These are phyloP conservation scores for Hemicordylus capensis DNA, from an alignment of 2,113 vertebrate species.

Conservation along the genomic window DNA sequence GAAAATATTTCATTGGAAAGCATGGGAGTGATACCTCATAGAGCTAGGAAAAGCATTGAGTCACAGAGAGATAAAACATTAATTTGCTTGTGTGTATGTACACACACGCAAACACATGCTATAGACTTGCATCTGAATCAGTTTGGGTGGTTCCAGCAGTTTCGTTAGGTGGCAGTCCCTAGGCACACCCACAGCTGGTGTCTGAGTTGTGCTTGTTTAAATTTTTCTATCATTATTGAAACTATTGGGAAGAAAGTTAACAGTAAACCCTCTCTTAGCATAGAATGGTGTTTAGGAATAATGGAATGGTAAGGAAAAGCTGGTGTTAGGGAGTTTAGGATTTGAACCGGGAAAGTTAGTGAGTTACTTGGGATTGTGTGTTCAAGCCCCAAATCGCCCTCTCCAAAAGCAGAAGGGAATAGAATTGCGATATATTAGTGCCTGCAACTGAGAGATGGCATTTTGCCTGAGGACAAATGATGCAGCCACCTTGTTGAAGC, in stretches of 20 bases:
- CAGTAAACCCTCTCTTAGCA: background rate
- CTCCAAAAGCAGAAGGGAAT: background rate
- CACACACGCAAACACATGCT: too few species aligned
- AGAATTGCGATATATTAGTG: background rate
- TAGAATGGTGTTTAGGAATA: background rate
- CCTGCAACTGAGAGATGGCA: background rate
- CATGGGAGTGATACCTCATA: too few species aligned
- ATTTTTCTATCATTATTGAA: background rate
- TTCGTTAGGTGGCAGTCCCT: background rate
- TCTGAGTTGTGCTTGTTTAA: background rate
- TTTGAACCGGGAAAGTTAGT: background rate
- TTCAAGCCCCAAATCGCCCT: background rate
- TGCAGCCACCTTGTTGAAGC: background rate
- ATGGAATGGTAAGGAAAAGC: background rate
- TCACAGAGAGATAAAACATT: too few species aligned
- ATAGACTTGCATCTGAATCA: background rate
- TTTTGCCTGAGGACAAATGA: background rate
- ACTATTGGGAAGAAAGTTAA: background rate
- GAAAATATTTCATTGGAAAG: too few species aligned
- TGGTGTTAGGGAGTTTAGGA: background rate
- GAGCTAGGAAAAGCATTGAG: too few species aligned
- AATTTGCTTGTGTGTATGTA: too few species aligned
- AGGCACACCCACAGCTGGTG: background rate
- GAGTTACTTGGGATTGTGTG: background rate
- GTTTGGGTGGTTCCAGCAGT: too few species aligned